Percentiles rank a stretch among this genome's conserved stretches.
phyloP scores from a whole-genome alignment of 2,113 vertebrate genomes.

The Bos indicus region DNA sequence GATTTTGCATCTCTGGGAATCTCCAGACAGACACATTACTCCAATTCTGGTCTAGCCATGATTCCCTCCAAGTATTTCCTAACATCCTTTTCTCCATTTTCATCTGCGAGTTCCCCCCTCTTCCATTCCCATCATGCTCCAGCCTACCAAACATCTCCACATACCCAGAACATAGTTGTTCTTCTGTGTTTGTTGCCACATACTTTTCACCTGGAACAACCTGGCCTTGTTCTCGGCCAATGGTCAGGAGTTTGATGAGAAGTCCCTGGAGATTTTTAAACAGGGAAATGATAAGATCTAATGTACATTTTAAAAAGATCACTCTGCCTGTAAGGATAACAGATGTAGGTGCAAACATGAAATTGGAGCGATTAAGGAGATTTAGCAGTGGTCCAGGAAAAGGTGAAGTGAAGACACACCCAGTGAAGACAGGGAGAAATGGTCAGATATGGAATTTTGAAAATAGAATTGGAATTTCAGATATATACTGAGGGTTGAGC shows the following conservation, averaged over 20 bases:
- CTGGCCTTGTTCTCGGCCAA: neutral
- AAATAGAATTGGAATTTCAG: conserved; percentile 16
- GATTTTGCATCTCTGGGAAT: neutral
- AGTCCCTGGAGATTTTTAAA: neutral
- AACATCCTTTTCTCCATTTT: neutral
- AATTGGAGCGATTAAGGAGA: neutral
- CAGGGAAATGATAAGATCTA: neutral
- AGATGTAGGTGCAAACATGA: neutral
- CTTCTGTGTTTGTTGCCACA: neutral
- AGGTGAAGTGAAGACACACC: neutral
- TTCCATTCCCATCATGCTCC: neutral
- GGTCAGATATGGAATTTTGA: neutral
- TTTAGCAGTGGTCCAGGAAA: neutral
- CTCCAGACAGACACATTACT: neutral
- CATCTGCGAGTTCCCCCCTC: neutral
- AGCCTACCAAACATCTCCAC: neutral
- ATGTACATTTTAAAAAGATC: neutral
- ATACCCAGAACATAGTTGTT: neutral
- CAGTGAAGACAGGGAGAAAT: neutral
- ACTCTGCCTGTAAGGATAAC: neutral
- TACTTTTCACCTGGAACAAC: conserved; percentile 6
- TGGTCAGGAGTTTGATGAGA: neutral
- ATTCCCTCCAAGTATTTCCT: neutral
- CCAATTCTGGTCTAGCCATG: neutral
- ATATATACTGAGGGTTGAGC: neutral